phyloP scores from a whole-genome alignment of 2,888 invertebrate species.

The Nowickia ferox region DNA sequence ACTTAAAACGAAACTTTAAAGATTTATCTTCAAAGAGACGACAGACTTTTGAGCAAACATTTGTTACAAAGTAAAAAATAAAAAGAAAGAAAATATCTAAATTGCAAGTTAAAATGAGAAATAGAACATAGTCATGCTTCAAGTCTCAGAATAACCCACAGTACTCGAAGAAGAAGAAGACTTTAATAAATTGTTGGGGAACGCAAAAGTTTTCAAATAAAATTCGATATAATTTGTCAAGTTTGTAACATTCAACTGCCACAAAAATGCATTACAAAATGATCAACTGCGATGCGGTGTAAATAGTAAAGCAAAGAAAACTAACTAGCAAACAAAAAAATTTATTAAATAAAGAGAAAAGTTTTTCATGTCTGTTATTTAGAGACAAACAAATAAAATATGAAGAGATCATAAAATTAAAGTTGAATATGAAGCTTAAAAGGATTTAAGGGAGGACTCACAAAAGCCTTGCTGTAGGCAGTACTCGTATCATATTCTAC shows the following conservation, averaged over 20 bases:
- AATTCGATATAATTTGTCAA: constrained; percentile 70
- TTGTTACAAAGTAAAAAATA: constrained; percentile 30
- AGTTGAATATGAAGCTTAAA: not conserved
- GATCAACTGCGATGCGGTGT: constrained; percentile 60
- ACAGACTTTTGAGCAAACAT: constrained; percentile 45
- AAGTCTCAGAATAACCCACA: constrained; percentile 35
- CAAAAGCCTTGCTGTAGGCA: too few relatives aligned
- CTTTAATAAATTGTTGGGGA: constrained; percentile 43
- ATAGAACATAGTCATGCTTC: constrained; percentile 14
- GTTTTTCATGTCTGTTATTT: not conserved
- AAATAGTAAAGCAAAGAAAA: not conserved
- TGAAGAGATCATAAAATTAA: not conserved
- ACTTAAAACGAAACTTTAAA: constrained; percentile 30
- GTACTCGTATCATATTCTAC: too few relatives aligned
- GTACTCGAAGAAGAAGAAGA: constrained; percentile 41
- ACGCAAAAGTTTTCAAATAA: constrained; percentile 67
- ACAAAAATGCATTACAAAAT: constrained; percentile 60
- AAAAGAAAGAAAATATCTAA: not conserved
- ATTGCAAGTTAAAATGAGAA: constrained; percentile 3
- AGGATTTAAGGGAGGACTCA: too few relatives aligned
- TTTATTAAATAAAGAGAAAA: constrained; percentile 5
- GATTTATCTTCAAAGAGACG: constrained; percentile 28
- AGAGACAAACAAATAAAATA: not conserved
- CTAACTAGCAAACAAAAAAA: not conserved
- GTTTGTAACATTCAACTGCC: constrained; percentile 66